Base-by-base conservation (phyloP, 2,113 vertebrate genomes). In the Uria lomvia region DNA sequence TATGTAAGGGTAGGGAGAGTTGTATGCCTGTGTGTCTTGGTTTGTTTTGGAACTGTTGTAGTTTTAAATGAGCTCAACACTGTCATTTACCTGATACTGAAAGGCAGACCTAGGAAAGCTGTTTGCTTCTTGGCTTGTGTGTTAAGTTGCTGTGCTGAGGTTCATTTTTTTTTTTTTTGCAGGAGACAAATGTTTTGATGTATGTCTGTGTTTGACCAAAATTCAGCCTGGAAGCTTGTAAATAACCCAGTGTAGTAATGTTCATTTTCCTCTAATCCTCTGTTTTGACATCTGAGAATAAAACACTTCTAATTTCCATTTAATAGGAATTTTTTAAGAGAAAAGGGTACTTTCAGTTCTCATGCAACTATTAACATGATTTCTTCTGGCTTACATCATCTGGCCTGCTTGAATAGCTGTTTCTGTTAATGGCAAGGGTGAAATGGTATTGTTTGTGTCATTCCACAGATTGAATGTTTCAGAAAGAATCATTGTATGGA, bases 261-360 rank as follows among this genome's bases (percentile, higher is more conserved):
- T 86, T 87, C 40, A 32, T 96, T 96, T 87, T 71, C 58, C 30
- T 92, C 56, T 95, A 90, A 85, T 97, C 86, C 82, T 92, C 40
- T 72, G 82, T 97, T 94, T 97, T 96, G 92, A 96, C 90, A 91
- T 94, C 76, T 84, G 67, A 95, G 92, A 96, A 83, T 83, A 53
- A 92, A 95, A 75, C 8, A 16, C 63, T 91, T 40, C 81, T 95
- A 71, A 83, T 96, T 86, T 34, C 49, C 91, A 52, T 96, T 96
- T 88, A 89, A 92, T 91, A 89, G 93, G 67, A 65, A 52, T 36
- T 90, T 86, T 92, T 62, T 26, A 83, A 92, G 43, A 91, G 86
- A 86, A 90, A 92, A 94, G 67, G 43, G 21, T 50, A 21, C 82
- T 68, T 96, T 95, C 66, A 70, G 4, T 95, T 88, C 68, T 90